These are phyloP conservation scores for Larimichthys polyactis DNA, from an alignment of 2,113 vertebrate genomes.

Conservation along the genomic window DNA sequence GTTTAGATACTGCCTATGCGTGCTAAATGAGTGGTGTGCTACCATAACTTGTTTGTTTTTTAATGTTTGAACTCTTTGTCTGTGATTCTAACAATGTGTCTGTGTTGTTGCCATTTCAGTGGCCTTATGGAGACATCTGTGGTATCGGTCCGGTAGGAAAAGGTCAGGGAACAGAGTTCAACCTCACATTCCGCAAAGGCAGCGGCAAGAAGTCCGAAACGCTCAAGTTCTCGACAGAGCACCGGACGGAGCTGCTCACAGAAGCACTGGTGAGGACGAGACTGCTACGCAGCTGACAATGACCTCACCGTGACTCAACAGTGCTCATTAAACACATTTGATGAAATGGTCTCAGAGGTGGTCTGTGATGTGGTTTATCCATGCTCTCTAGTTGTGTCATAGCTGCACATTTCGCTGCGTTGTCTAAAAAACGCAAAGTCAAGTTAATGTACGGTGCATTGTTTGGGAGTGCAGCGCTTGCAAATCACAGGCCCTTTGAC, in stretches of 20 bases:
- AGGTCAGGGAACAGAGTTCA: slow-evolving; percentile 98
- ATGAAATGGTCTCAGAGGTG: background rate
- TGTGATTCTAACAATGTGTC: background rate
- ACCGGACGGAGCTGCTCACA: slow-evolving; percentile 98
- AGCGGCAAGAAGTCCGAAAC: slow-evolving; percentile 97
- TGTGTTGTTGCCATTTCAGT: slow-evolving; percentile 80
- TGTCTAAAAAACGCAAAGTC: background rate
- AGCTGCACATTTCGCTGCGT: slow-evolving; percentile 16
- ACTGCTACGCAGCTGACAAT: background rate
- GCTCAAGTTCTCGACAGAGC: slow-evolving; percentile 98
- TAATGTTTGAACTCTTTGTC: background rate
- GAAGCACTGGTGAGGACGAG: slow-evolving; percentile 92
- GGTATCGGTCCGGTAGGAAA: slow-evolving; percentile 95
- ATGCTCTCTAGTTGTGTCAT: background rate
- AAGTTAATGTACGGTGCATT: background rate
- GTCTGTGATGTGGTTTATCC: background rate
- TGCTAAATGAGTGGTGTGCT: background rate
- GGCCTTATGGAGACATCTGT: slow-evolving; percentile 99
- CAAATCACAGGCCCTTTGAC: slow-evolving; percentile 21
- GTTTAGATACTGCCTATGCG: background rate
- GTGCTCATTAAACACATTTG: background rate
- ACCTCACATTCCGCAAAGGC: slow-evolving; percentile 97
- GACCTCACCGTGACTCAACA: background rate
- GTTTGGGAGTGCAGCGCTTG: slow-evolving; percentile 24
- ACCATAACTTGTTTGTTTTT: background rate